Evolutionary conservation across 53 echinoderm and acorn worm species (phyloP).

Genomic region (Hippasteria phrygiana): DNA sequence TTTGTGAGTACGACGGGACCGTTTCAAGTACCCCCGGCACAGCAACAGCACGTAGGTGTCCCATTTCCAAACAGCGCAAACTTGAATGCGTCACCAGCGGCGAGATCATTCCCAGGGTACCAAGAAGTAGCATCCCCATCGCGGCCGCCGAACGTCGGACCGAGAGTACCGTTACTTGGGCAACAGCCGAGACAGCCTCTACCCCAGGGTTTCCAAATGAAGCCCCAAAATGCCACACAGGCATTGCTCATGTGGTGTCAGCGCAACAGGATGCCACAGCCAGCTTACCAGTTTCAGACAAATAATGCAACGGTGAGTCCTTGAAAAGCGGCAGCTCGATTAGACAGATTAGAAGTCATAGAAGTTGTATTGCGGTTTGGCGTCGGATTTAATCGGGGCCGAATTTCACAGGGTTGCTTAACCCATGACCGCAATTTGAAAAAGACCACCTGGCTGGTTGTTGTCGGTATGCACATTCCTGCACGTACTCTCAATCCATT

Average conservation of each 20-base stretch:
- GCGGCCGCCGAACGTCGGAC: constrained; percentile 5
- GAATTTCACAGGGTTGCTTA: no score
- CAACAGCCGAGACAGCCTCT: not conserved
- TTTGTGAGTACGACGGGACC: not conserved
- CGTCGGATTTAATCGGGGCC: no score
- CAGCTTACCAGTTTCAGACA: not conserved
- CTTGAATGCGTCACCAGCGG: not conserved
- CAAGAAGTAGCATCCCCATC: not conserved
- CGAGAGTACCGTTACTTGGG: not conserved
- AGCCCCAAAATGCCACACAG: not conserved
- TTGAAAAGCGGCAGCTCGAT: no score
- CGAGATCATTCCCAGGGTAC: not conserved
- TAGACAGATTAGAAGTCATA: no score
- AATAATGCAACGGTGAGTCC: constrained; percentile 44
- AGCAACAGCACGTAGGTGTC: not conserved
- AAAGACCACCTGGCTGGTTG: no score
- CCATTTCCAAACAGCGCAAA: not conserved
- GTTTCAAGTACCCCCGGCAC: not conserved
- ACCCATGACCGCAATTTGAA: no score
- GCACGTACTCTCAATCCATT: no score
- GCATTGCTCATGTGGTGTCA: constrained; percentile 26
- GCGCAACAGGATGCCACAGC: not conserved
- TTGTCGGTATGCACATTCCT: no score
- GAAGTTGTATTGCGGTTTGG: no score
- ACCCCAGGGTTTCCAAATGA: constrained; percentile 3